These are phyloP conservation scores for Drosophila hydei DNA, from an alignment of 1,140 invertebrate genomes.

Conservation along the genomic window DNA sequence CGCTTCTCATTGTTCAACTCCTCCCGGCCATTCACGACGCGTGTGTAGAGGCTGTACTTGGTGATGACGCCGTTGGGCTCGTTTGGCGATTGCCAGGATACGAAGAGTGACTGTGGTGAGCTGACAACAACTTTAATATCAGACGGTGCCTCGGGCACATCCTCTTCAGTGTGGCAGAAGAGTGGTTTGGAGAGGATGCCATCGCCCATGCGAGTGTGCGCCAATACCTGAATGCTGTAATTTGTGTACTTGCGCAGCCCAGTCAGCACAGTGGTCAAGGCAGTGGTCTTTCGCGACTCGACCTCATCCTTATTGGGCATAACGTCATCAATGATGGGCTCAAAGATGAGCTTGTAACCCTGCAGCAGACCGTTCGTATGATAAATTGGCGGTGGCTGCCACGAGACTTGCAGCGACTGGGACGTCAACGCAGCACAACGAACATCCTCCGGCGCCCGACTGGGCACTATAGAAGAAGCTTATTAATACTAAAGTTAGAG, in stretches of 20 bases:
- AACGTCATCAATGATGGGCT: conserved; percentile 86
- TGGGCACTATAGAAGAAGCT: conserved; percentile 86
- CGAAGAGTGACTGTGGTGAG: conserved; percentile 89
- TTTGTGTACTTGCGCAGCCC: conserved; percentile 92
- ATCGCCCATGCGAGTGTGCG: conserved; percentile 92
- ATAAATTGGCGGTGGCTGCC: conserved; percentile 91
- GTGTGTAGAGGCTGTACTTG: conserved; percentile 91
- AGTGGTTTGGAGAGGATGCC: conserved; percentile 89
- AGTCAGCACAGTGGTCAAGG: conserved; percentile 87
- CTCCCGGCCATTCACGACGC: conserved; percentile 88
- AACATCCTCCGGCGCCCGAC: conserved; percentile 89
- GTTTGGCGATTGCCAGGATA: conserved; percentile 91
- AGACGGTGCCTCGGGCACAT: conserved; percentile 91
- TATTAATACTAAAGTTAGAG: not conserved
- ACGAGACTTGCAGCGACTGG: conserved; percentile 91
- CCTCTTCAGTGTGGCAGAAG: conserved; percentile 92
- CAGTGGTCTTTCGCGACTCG: conserved; percentile 88
- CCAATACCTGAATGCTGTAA: conserved; percentile 93
- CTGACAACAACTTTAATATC: conserved; percentile 93
- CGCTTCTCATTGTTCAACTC: conserved; percentile 89
- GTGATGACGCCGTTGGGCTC: conserved; percentile 92
- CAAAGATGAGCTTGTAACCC: conserved; percentile 92
- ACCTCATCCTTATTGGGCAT: conserved; percentile 85
- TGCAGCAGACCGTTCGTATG: conserved; percentile 92
- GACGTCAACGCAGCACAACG: conserved; percentile 89